A percentile compares a stretch with the other conserved stretches of the same genome.
Conservation (phyloP, 2,797 vertebrate genomes). For the Halcyon badia region DNA sequence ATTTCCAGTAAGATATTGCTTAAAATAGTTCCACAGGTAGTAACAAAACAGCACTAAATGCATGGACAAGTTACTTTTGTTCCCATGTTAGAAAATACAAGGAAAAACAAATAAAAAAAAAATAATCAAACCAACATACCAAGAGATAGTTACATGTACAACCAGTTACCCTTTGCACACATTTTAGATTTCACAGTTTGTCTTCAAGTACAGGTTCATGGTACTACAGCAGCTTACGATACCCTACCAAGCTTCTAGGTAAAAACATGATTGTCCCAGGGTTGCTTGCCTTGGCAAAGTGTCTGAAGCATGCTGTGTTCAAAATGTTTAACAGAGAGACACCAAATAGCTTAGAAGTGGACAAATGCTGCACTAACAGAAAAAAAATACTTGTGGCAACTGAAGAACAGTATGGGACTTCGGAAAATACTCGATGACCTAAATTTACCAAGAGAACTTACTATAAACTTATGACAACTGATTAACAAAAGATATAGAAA, state of each 20-base stretch:
- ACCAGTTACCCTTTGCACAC: neutral
- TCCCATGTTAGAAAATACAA: neutral
- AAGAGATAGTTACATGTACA: neutral
- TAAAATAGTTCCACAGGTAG: slow-evolving; percentile 63
- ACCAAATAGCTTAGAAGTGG: neutral
- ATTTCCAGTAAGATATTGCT: slow-evolving; percentile 27
- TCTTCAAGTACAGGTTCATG: slow-evolving; percentile 11
- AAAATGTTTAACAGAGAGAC: neutral
- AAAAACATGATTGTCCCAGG: neutral
- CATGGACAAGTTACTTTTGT: neutral
- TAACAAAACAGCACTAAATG: neutral
- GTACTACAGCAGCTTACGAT: neutral
- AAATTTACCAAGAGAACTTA: neutral
- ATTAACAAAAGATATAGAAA: neutral
- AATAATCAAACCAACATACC: neutral
- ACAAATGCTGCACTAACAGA: neutral
- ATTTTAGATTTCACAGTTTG: slow-evolving; percentile 46
- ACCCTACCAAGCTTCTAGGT: neutral
- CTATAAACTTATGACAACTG: neutral
- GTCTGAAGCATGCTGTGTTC: neutral
- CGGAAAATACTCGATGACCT: neutral
- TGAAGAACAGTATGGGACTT: neutral
- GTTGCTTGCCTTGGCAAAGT: neutral
- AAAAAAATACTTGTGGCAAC: neutral
- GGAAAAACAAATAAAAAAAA: neutral